phyloP scores from a whole-genome alignment of 1,140 invertebrate genomes.

The Ctenoplectra terminalis region DNA sequence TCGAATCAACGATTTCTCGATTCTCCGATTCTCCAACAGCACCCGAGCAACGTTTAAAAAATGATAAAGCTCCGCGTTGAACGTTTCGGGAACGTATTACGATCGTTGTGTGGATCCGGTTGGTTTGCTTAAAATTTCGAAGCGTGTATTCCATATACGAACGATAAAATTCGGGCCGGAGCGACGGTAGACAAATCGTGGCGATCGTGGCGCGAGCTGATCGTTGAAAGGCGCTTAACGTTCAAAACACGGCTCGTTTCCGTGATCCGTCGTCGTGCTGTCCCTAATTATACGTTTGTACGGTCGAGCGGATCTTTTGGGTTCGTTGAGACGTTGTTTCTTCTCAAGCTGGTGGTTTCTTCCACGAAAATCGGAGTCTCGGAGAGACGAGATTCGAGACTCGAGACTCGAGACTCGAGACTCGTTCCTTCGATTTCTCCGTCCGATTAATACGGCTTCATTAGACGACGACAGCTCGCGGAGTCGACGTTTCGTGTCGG shows the following conservation, averaged over 20 bases:
- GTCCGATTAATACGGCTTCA: conserved; percentile 26
- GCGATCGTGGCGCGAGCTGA: conserved; percentile 34
- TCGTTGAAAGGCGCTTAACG: conserved; percentile 54
- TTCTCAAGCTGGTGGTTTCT: background rate
- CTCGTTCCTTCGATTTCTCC: background rate
- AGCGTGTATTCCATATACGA: too few species aligned
- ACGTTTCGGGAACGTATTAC: background rate
- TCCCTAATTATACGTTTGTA: conserved; percentile 41
- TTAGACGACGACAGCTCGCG: conserved; percentile 16
- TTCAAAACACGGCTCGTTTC: conserved; percentile 44
- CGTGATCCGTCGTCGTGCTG: conserved; percentile 42
- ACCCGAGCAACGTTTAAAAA: conserved; percentile 7
- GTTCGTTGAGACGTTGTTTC: conserved; percentile 10
- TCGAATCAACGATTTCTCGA: background rate
- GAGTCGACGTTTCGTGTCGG: conserved; percentile 1
- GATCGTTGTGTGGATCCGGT: background rate
- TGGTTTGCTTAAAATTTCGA: too few species aligned
- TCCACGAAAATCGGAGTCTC: background rate
- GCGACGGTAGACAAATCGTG: conserved; percentile 4
- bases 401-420: too few species aligned
- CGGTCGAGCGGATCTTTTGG: background rate
- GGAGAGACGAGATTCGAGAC: too few species aligned
- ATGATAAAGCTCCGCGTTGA: conserved; percentile 9
- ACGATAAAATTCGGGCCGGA: background rate
- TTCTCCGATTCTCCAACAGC: too few species aligned